Percentiles rank a stretch among this genome's conserved stretches.
phyloP scores from a whole-genome alignment of 2,113 vertebrate genomes.

The Odontesthes bonariensis region DNA sequence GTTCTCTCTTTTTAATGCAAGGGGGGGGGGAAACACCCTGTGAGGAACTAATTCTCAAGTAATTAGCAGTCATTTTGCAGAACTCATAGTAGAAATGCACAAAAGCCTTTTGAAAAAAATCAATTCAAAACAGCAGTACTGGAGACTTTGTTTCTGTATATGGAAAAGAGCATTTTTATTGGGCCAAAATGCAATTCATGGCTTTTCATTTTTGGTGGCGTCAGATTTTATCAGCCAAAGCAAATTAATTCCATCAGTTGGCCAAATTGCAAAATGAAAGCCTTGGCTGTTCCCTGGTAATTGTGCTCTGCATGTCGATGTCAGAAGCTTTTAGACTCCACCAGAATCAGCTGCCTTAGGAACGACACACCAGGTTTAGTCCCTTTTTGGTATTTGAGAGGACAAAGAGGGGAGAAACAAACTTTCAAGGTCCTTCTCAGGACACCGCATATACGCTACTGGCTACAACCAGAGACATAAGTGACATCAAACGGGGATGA shows the following conservation, averaged over 20 bases:
- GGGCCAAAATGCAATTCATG: neutral
- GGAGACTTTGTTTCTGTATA: neutral
- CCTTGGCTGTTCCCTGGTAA: slow-evolving; percentile 35
- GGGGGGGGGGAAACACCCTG: neutral
- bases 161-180: no score
- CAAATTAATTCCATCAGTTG: slow-evolving; percentile 53
- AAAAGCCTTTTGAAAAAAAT: neutral
- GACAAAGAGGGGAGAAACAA: neutral
- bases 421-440: neutral
- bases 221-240: slow-evolving; percentile 39
- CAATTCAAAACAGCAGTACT: neutral
- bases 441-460: neutral
- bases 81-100: no score
- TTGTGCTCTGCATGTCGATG: slow-evolving; percentile 43
- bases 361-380: slow-evolving; percentile 26
- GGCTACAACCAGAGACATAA: neutral
- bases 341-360: slow-evolving; percentile 20
- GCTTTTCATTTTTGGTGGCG: neutral
- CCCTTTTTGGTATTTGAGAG: slow-evolving; percentile 24
- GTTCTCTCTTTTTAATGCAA: neutral
- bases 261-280: slow-evolving; percentile 46
- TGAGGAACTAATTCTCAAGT: neutral
- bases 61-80: neutral
- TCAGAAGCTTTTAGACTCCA: slow-evolving; percentile 31
- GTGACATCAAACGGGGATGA: neutral